phyloP scores from a whole-genome alignment of 1,140 invertebrate genomes.

The Papilio glaucus region DNA sequence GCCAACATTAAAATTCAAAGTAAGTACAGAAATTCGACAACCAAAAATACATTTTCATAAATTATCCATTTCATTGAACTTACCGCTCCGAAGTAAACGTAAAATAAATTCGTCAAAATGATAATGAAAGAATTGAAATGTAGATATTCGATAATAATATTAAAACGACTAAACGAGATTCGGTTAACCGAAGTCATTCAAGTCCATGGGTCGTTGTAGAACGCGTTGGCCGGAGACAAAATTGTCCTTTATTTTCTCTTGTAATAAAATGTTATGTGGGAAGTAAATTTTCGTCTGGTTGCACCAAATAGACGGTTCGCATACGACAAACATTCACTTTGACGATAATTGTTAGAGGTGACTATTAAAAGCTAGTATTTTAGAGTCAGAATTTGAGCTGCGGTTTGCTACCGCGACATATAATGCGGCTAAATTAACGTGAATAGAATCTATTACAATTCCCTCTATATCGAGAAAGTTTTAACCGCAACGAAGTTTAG shows the following conservation, averaged over 20 bases:
- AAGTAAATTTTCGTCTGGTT: slow-evolving; percentile 32
- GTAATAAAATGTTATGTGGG: slow-evolving; percentile 34
- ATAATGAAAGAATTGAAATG: slow-evolving; percentile 31
- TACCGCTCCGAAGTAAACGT: slow-evolving; percentile 36
- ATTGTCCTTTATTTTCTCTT: slow-evolving; percentile 37
- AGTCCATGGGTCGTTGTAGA: neutral
- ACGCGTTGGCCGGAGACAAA: neutral
- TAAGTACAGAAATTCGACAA: slow-evolving; percentile 33
- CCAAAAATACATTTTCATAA: slow-evolving; percentile 35
- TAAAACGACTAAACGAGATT: neutral
- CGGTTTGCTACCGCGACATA: slow-evolving; percentile 9
- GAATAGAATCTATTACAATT: slow-evolving; percentile 27
- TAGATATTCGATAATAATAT: slow-evolving; percentile 37
- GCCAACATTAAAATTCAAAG: slow-evolving; percentile 29
- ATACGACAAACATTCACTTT: slow-evolving; percentile 25
- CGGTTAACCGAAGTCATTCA: neutral
- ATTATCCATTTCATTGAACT: slow-evolving; percentile 32
- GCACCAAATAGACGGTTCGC: slow-evolving; percentile 26
- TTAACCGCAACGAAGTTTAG: slow-evolving; percentile 34
- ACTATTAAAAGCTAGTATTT: slow-evolving; percentile 32
- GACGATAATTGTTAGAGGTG: slow-evolving; percentile 13
- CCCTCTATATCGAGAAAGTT: slow-evolving; percentile 35
- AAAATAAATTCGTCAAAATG: slow-evolving; percentile 33
- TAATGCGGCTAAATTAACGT: slow-evolving; percentile 12
- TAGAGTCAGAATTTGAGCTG: slow-evolving; percentile 19